Evolutionary conservation across 2,888 invertebrate species (phyloP).

Genomic region (Taphrorychus bicolor): DNA sequence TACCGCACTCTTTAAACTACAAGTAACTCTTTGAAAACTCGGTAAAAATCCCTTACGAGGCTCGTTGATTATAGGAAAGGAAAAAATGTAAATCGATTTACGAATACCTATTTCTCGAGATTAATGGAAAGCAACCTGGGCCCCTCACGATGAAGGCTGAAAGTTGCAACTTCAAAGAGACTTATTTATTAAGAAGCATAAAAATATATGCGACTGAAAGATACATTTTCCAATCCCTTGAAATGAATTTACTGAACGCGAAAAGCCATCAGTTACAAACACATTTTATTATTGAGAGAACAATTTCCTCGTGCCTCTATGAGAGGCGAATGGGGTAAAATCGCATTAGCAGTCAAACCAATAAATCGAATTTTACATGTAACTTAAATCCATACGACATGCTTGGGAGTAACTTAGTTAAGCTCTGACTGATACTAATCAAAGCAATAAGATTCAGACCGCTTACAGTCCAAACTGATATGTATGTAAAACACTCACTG

Average conservation of each 20-base stretch:
- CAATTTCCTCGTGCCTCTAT: background rate
- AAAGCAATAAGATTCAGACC: conserved; percentile 8
- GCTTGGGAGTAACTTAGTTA: conserved; percentile 21
- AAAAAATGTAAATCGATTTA: background rate
- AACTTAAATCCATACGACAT: conserved; percentile 13
- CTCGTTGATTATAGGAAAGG: background rate
- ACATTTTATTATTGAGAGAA: background rate
- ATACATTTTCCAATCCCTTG: conserved; percentile 1
- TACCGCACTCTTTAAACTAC: conserved; percentile 40
- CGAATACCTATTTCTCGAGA: background rate
- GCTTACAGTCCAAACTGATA: conserved; percentile 5
- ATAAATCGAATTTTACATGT: conserved; percentile 6
- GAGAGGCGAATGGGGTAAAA: background rate
- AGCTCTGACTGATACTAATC: conserved; percentile 19
- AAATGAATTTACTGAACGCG: background rate
- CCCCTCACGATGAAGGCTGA: background rate
- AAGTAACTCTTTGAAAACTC: conserved; percentile 36
- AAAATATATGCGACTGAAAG: conserved; percentile 6
- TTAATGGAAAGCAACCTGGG: background rate
- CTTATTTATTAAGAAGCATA: conserved; percentile 10
- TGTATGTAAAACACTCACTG: background rate
- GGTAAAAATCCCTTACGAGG: background rate
- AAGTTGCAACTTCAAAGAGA: conserved; percentile 8
- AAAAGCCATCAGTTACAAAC: background rate
- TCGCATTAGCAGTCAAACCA: background rate